A percentile compares a stretch with the other conserved stretches of the same genome.
Conservation (phyloP, 2,888 invertebrate genomes). For the Silvanus unidentatus region DNA sequence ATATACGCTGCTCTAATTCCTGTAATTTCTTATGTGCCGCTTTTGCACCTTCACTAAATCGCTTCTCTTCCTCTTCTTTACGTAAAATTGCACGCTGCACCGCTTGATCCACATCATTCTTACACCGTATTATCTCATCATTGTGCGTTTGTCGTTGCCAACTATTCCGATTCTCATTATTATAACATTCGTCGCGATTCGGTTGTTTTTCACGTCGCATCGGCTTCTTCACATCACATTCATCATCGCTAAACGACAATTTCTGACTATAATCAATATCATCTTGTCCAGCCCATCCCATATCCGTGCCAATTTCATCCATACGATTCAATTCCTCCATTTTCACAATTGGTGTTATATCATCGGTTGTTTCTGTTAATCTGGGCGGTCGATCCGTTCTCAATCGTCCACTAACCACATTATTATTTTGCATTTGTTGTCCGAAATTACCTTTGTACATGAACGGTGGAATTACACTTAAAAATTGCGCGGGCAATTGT, state of each 20-base stretch:
- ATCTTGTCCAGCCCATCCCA: slow-evolving; percentile 89
- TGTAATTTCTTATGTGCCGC: slow-evolving; percentile 62
- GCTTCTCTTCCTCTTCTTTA: slow-evolving; percentile 83
- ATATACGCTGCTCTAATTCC: slow-evolving; percentile 61
- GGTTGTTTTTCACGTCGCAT: slow-evolving; percentile 14
- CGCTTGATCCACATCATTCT: slow-evolving; percentile 68
- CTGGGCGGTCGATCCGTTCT: slow-evolving; percentile 40
- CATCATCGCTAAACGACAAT: slow-evolving; percentile 90
- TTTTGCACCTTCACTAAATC: slow-evolving; percentile 58
- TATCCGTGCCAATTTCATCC: slow-evolving; percentile 83
- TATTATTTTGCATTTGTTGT: slow-evolving; percentile 18
- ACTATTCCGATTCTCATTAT: not conserved
- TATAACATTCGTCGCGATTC: not conserved
- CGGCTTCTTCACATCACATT: slow-evolving; percentile 45
- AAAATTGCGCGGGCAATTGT: slow-evolving; percentile 57
- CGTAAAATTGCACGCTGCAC: slow-evolving; percentile 79
- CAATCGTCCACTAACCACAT: not conserved
- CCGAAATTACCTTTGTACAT: slow-evolving; percentile 40
- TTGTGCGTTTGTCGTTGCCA: slow-evolving; percentile 17
- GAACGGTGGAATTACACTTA: slow-evolving; percentile 72
- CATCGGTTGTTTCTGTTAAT: slow-evolving; percentile 36
- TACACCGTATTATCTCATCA: not conserved
- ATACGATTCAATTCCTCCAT: slow-evolving; percentile 89
- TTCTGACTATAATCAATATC: slow-evolving; percentile 93
- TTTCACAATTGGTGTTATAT: slow-evolving; percentile 76